Percentiles rank a stretch among this genome's conserved stretches.
These are phyloP conservation scores for Dynastes hyllus DNA, from an alignment of 2,888 invertebrate genomes.

Conservation along the genomic window DNA sequence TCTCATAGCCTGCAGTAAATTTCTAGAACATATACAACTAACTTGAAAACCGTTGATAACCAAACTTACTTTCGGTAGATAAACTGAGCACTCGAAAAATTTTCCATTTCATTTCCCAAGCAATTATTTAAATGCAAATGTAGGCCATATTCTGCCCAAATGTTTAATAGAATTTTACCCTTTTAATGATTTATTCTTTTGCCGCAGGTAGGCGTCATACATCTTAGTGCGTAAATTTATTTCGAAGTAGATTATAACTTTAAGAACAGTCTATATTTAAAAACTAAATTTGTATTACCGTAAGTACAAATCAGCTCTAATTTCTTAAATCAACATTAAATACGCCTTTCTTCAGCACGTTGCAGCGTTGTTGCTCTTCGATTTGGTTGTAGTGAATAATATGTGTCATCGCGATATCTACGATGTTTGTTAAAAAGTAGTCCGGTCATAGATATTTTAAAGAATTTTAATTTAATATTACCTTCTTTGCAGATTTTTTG, in stretches of 20 bases:
- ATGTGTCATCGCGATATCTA: not conserved
- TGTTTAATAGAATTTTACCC: too few relatives aligned
- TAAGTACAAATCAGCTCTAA: constrained; percentile 2
- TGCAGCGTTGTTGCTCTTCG: not conserved
- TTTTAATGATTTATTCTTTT: too few relatives aligned
- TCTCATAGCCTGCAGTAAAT: too few relatives aligned
- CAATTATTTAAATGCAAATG: too few relatives aligned
- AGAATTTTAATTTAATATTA: not conserved
- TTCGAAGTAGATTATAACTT: not conserved
- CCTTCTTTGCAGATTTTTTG: constrained; percentile 1
- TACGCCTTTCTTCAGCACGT: not conserved
- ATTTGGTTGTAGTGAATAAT: not conserved
- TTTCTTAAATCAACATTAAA: not conserved
- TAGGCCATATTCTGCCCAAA: too few relatives aligned
- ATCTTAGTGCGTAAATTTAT: too few relatives aligned
- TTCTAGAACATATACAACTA: too few relatives aligned
- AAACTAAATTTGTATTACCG: not conserved
- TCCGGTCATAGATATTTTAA: not conserved
- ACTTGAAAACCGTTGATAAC: too few relatives aligned
- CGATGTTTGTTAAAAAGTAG: constrained; percentile 23
- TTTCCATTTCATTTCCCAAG: too few relatives aligned
- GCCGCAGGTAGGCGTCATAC: too few relatives aligned
- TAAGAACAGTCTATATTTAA: not conserved
- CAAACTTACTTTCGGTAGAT: too few relatives aligned
- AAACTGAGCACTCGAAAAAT: too few relatives aligned